Conservation (phyloP, 2,888 invertebrate species). For the Calameuta filiformis region DNA sequence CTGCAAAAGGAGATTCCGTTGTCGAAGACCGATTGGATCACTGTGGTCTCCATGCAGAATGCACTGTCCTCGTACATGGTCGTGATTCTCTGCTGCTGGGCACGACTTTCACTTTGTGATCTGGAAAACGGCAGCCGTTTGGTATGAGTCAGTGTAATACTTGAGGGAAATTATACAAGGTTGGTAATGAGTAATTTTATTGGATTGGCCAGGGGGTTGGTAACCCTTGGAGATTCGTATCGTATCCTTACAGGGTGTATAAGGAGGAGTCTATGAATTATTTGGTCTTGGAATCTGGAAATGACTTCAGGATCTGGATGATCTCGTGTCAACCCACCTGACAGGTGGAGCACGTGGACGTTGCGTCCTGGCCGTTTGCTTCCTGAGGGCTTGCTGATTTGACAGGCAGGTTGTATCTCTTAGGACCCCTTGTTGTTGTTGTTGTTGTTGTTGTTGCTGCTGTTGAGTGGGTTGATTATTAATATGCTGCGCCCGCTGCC, state of each 20-base stretch:
- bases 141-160: neutral
- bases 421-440: constrained; percentile 31
- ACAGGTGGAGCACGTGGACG: constrained; percentile 57
- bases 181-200: neutral
- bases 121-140: constrained; percentile 33
- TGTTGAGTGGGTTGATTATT: constrained; percentile 39
- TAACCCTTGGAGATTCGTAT: neutral
- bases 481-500: constrained; percentile 37
- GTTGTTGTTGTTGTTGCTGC: constrained; percentile 29
- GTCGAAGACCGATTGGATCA: constrained; percentile 58
- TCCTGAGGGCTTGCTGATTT: constrained; percentile 49
- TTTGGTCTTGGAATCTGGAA: neutral
- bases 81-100: constrained; percentile 56
- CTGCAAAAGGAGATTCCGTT: constrained; percentile 59
- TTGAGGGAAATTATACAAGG: neutral
- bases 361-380: constrained; percentile 50
- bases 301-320: neutral
- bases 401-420: constrained; percentile 43
- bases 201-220: neutral
- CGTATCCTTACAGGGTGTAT: neutral
- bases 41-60: constrained; percentile 63
- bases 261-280: neutral
- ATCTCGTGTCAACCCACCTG: constrained; percentile 43
- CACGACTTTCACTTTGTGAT: constrained; percentile 62
- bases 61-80: constrained; percentile 61